Percentiles rank a stretch among this genome's conserved stretches.
Conservation (phyloP, 1,140 invertebrate genomes). For the Bombus picipes region DNA sequence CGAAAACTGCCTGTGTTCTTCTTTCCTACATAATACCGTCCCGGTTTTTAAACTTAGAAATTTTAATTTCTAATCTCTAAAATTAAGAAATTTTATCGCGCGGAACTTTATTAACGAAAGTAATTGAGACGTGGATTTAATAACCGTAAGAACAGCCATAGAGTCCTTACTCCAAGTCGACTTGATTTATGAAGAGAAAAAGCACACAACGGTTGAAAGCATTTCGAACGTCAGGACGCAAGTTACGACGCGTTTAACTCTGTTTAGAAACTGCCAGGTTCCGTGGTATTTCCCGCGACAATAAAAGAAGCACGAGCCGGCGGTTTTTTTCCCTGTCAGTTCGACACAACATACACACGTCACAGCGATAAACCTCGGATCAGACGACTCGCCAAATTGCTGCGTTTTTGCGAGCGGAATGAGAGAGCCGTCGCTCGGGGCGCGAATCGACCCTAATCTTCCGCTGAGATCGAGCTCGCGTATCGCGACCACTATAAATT, state of each 20-base stretch:
- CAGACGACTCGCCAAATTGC: constrained; percentile 25
- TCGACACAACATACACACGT: constrained; percentile 3
- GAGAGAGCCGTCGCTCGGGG: neutral
- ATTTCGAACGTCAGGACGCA: neutral
- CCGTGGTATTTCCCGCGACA: neutral
- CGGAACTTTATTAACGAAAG: neutral
- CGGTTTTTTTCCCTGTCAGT: neutral
- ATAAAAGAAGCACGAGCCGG: neutral
- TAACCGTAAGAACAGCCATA: neutral
- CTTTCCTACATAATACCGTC: no score
- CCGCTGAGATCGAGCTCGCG: constrained; percentile 9
- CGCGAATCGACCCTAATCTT: constrained; percentile 31
- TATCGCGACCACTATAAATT: constrained; percentile 27
- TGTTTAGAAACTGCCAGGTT: neutral
- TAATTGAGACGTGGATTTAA: neutral
- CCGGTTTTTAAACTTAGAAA: neutral
- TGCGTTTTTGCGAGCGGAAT: neutral
- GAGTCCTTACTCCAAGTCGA: neutral
- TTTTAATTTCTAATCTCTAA: neutral
- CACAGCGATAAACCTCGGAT: constrained; percentile 13
- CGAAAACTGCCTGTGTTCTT: no score
- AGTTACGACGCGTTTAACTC: constrained; percentile 13
- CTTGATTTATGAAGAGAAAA: constrained; percentile 7
- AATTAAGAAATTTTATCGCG: neutral
- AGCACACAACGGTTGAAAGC: neutral